These are phyloP conservation scores for Penaeus vannamei DNA, from an alignment of 1,140 invertebrate species.

Conservation along the genomic window DNA sequence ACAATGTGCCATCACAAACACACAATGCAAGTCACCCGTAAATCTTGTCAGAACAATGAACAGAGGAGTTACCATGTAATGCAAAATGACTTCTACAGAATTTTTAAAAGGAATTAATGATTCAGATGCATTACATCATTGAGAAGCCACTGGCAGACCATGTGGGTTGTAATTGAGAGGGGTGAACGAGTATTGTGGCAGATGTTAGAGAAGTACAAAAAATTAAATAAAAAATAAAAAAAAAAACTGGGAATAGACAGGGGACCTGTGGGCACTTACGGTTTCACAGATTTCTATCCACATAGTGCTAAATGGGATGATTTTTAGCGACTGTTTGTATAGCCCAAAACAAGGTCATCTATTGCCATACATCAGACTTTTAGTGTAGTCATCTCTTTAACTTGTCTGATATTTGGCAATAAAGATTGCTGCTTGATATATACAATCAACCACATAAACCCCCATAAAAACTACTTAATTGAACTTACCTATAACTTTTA, in stretches of 20 bases:
- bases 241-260: no score
- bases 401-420: conserved; percentile 13
- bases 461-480: background rate
- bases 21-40: conserved; percentile 49
- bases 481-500: conserved; percentile 64
- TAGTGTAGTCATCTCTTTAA: background rate
- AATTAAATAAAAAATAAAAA: no score
- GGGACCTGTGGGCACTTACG: no score
- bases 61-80: background rate
- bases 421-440: background rate
- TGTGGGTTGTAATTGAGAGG: no score
- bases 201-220: no score
- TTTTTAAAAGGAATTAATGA: no score
- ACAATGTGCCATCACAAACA: no score
- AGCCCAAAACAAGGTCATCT: conserved; percentile 10
- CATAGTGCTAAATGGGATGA: background rate
- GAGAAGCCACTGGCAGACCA: no score
- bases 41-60: conserved; percentile 52
- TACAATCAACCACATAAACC: conserved; percentile 11
- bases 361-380: conserved; percentile 7
- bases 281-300: no score
- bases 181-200: no score
- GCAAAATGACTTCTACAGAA: no score
- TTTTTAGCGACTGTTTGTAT: conserved; percentile 41
- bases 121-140: no score